Base-by-base conservation (phyloP, 2,888 invertebrate genomes). In the Nomada lathburiana region DNA sequence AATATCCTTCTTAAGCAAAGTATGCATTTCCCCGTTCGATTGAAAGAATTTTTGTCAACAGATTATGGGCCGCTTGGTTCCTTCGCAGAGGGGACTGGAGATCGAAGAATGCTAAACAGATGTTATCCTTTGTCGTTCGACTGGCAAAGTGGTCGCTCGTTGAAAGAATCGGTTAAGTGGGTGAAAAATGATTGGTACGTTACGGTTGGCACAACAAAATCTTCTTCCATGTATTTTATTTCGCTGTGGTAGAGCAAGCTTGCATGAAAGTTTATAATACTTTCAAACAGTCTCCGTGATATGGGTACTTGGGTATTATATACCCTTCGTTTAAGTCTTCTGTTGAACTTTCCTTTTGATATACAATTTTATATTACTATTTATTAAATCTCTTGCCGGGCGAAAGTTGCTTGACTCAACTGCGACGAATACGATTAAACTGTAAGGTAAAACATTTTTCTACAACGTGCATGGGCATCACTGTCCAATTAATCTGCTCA, bases 41-140 rank as follows among this genome's bases (percentile, higher is more conserved):
- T 53, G 42, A 29, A 72, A 64, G 29, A 23, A 72, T 63, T 26
- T 36, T 42, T 26, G 62, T 62, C 42, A 52, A 71, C 42, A 62
- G 62, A 18, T 71, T 62, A 47, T 11, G 59, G 42, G n/a, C 36
- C 11, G 42, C 7, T 36, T 23, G 52, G 13, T 52, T 62, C 18
- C 11, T 23, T 44, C 7, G 1, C 2, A 16, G 18, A 13, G 16
- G 62, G 0, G 0, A 16, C 26, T 18, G 18, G n/a, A 10, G 16
- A 18, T 10, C 29, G 29, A 23, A 29, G 29, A 29, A 73, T 47
- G n/a, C 20, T 55, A 73, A 55, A 64, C 23, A 7, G 44, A 47
- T 26, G 10, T 44, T 42, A 26, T 23, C 1, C n/a, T 7, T 52
- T 44, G 20, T 26, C 11, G 20, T 29, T 47, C n/a, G 29, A 9